Evolutionary conservation across 2,797 vertebrate genomes (phyloP).

Genomic region (Heterohyrax brucei): DNA sequence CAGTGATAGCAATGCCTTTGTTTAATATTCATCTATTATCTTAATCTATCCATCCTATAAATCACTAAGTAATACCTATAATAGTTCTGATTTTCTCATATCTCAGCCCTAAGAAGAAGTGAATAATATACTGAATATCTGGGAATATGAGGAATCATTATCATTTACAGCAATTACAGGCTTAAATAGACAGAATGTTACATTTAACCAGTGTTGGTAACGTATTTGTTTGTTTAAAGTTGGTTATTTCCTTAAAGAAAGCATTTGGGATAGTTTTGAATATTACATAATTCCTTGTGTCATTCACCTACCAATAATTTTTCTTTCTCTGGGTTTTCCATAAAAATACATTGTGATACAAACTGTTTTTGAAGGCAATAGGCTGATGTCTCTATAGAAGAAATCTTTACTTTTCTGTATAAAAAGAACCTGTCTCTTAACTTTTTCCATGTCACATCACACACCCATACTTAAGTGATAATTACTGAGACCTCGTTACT

Average conservation of each 20-base stretch:
- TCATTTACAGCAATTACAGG: conserved; percentile 53
- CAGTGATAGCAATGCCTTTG: not conserved
- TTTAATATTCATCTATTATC: conserved; percentile 60
- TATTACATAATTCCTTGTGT: not conserved
- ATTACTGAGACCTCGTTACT: not conserved
- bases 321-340: conserved; percentile 29
- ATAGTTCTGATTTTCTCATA: conserved; percentile 35
- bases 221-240: conserved; percentile 46
- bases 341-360: conserved; percentile 1
- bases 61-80: conserved; percentile 60
- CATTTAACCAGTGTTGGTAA: conserved; percentile 53
- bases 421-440: conserved; percentile 25
- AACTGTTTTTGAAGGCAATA: not conserved
- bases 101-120: conserved; percentile 26
- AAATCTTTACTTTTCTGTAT: not conserved
- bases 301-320: not conserved
- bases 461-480: not conserved
- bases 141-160: conserved; percentile 64
- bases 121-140: conserved; percentile 55
- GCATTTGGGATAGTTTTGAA: conserved; percentile 6
- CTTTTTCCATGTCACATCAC: not conserved
- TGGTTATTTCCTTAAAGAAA: conserved; percentile 30
- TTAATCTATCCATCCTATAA: conserved; percentile 66
- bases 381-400: not conserved
- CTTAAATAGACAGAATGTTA: conserved; percentile 57